Evolutionary conservation across 53 echinoderm and acorn worm species (phyloP).

Genomic region (Holothuria leucospilota): DNA sequence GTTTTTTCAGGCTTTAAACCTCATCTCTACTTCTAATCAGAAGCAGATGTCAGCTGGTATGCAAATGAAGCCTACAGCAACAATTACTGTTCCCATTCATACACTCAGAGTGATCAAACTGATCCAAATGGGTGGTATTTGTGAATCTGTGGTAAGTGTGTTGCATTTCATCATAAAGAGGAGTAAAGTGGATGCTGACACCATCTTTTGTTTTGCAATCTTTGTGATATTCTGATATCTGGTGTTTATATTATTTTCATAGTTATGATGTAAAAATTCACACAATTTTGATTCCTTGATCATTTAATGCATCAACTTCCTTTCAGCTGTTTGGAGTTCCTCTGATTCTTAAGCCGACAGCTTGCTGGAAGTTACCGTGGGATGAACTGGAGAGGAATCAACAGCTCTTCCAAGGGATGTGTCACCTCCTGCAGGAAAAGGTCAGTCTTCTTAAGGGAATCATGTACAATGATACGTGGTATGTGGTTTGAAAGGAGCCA

Average conservation of each 20-base stretch:
- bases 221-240: too few species aligned
- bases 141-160: conserved; percentile 88
- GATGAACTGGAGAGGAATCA: conserved; percentile 93
- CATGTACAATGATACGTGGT: too few species aligned
- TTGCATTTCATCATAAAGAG: too few species aligned
- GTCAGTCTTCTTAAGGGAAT: conserved; percentile 27
- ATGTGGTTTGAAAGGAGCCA: too few species aligned
- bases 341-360: conserved; percentile 72
- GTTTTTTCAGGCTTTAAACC: conserved; percentile 10
- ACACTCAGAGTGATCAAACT: conserved; percentile 74
- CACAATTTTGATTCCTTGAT: not conserved
- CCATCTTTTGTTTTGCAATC: too few species aligned
- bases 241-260: too few species aligned
- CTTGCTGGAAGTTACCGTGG: conserved; percentile 97
- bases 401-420: conserved; percentile 86
- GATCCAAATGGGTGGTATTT: conserved; percentile 75
- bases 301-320: not conserved
- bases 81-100: conserved; percentile 58
- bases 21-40: not conserved
- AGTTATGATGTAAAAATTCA: too few species aligned
- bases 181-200: too few species aligned
- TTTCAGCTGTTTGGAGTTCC: conserved; percentile 87
- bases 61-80: not conserved
- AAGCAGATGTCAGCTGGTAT: not conserved
- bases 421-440: conserved; percentile 83